These are phyloP conservation scores for Syncerus caffer DNA, from an alignment of 2,797 vertebrate species.

Conservation along the genomic window DNA sequence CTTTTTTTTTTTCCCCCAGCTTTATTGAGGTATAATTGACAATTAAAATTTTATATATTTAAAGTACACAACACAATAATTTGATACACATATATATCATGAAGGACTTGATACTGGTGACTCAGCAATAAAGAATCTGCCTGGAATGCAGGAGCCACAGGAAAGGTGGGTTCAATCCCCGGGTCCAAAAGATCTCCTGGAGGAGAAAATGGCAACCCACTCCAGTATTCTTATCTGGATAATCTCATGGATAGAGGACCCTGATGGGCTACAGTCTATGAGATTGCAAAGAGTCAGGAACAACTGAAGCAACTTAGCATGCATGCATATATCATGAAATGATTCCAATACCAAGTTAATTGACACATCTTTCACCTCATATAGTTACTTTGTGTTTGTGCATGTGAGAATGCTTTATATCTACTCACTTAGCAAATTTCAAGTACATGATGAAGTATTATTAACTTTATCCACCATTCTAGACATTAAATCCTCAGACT, in stretches of 20 bases:
- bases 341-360: not conserved
- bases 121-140: not conserved
- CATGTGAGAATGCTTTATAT: not conserved
- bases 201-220: not conserved
- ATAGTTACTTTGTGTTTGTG: not conserved
- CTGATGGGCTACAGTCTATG: not conserved
- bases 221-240: not conserved
- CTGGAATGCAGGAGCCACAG: not conserved
- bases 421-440: not conserved
- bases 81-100: not conserved
- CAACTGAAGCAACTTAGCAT: not conserved
- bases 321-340: not conserved
- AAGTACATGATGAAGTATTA: not conserved
- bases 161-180: not conserved
- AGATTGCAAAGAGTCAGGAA: not conserved
- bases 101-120: not conserved
- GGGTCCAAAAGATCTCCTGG: not conserved
- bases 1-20: not conserved
- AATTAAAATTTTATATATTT: not conserved
- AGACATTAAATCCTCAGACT: not conserved
- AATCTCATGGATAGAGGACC: not conserved
- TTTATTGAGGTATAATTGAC: not conserved
- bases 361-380: not conserved
- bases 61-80: not conserved
- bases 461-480: not conserved